Conservation (phyloP, 2,888 invertebrate genomes). For the Limnephilus rhombicus region DNA sequence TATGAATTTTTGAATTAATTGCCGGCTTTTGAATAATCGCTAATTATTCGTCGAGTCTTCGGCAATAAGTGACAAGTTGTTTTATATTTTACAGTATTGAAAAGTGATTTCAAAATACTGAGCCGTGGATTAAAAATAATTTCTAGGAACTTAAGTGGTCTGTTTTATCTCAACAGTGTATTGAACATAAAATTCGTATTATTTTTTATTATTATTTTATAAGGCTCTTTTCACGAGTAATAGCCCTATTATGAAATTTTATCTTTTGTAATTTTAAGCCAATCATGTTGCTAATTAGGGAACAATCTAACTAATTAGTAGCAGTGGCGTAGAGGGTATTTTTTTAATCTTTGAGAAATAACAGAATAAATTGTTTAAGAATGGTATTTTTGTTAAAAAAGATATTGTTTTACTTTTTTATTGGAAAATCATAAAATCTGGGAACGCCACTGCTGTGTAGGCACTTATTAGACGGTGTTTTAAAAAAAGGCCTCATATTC, state of each 20-base stretch:
- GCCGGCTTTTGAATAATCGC: not conserved
- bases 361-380: not conserved
- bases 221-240: not conserved
- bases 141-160: not conserved
- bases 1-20: slow-evolving; percentile 4
- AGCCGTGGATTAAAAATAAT: not conserved
- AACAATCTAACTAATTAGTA: not conserved
- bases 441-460: not conserved
- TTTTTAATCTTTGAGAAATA: too few species aligned
- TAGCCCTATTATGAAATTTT: not conserved
- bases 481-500: not conserved
- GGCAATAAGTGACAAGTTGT: not conserved
- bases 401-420: not conserved
- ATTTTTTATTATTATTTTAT: not conserved
- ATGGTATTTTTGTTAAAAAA: not conserved
- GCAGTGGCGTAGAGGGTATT: not conserved
- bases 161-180: not conserved
- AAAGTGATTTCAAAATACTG: not conserved
- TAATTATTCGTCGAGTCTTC: not conserved
- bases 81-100: not conserved
- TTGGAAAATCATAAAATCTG: not conserved
- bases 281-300: not conserved
- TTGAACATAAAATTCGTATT: not conserved
- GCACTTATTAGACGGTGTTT: not conserved
- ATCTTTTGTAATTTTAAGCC: not conserved